Percentiles rank a stretch among this genome's conserved stretches.
Conservation (phyloP, 2,888 invertebrate species). For the Drosophila picticornis region DNA sequence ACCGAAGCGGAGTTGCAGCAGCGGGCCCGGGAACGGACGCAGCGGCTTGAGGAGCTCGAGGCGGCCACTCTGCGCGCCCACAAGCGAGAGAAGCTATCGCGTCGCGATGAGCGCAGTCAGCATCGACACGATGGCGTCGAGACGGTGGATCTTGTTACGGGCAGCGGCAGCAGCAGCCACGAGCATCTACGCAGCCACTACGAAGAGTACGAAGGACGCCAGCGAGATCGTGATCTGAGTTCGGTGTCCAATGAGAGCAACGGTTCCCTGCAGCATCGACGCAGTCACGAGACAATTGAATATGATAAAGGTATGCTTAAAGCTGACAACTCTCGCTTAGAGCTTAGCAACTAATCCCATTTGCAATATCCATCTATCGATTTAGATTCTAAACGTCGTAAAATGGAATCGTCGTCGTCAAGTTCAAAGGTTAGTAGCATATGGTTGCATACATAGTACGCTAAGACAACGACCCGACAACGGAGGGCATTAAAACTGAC, state of each 20-base stretch:
- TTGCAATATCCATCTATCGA: background rate
- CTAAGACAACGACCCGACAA: conserved; percentile 74
- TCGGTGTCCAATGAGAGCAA: conserved; percentile 86
- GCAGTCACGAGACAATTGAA: conserved; percentile 87
- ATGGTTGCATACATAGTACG: conserved; percentile 86
- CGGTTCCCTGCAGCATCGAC: conserved; percentile 86
- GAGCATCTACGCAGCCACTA: conserved; percentile 67
- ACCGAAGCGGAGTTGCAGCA: conserved; percentile 73
- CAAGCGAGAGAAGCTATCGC: conserved; percentile 79
- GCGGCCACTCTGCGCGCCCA: conserved; percentile 47
- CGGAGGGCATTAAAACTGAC: conserved; percentile 40
- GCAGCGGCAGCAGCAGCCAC: conserved; percentile 35
- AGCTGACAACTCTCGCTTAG: background rate
- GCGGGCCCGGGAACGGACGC: conserved; percentile 72
- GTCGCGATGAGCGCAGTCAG: conserved; percentile 81
- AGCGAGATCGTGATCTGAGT: conserved; percentile 88
- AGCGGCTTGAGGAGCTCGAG: conserved; percentile 66
- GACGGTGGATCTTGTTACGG: conserved; percentile 58
- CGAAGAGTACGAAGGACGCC: conserved; percentile 85
- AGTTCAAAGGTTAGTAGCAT: conserved; percentile 93
- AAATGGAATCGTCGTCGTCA: conserved; percentile 90
- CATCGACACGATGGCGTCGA: conserved; percentile 68
- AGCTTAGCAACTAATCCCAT: background rate
- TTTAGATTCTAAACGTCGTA: conserved; percentile 92
- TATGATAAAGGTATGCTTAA: conserved; percentile 87